These are phyloP conservation scores for Miichthys miiuy DNA, from an alignment of 2,797 vertebrate species.

Conservation along the genomic window DNA sequence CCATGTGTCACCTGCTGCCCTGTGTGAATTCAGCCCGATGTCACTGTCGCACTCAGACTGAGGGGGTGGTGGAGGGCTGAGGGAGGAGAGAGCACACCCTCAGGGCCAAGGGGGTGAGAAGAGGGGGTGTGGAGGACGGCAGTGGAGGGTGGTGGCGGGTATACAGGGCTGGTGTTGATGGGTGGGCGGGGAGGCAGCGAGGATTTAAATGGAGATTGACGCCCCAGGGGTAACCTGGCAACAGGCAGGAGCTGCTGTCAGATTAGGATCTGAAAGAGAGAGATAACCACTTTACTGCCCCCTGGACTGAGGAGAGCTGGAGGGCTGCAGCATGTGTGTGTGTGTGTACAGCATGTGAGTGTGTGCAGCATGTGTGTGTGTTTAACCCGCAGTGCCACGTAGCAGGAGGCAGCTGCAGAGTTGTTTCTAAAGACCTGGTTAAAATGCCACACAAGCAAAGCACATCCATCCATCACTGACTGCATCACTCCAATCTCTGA, in stretches of 20 bases:
- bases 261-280: slow-evolving; percentile 97
- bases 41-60: slow-evolving; percentile 44
- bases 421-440: slow-evolving; percentile 80
- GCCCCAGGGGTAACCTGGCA: slow-evolving; percentile 92
- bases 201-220: slow-evolving; percentile 87
- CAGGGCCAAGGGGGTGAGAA: slow-evolving; percentile 31
- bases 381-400: slow-evolving; percentile 84
- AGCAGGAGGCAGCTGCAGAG: slow-evolving; percentile 82
- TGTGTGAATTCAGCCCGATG: slow-evolving; percentile 64
- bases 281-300: slow-evolving; percentile 96
- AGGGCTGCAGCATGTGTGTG: slow-evolving; percentile 63
- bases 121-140: slow-evolving; percentile 41
- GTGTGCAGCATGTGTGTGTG: slow-evolving; percentile 61
- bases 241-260: slow-evolving; percentile 94
- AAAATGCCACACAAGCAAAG: slow-evolving; percentile 80
- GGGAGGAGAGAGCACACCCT: slow-evolving; percentile 43
- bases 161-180: slow-evolving; percentile 73
- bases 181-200: slow-evolving; percentile 77
- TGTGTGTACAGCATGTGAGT: slow-evolving; percentile 10
- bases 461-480: slow-evolving; percentile 76
- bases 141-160: slow-evolving; percentile 60
- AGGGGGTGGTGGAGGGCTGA: slow-evolving; percentile 15
- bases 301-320: slow-evolving; percentile 83
- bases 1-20: slow-evolving; percentile 70
- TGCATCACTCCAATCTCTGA: slow-evolving; percentile 49